Evolutionary conservation across 2,888 invertebrate genomes (phyloP).

Genomic region (Antheraea yamamai): DNA sequence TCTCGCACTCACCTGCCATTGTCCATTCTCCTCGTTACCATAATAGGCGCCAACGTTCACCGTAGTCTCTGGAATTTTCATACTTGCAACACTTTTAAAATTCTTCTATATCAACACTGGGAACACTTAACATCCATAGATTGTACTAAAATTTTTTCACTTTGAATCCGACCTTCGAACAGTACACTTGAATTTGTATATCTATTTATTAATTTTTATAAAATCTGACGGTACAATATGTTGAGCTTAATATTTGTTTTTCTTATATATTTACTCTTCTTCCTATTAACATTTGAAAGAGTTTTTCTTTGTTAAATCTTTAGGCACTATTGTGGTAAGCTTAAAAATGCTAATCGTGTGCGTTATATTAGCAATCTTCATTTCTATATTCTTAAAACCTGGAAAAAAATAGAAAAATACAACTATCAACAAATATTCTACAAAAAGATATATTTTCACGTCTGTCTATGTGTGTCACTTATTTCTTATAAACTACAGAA

Average conservation of each 20-base stretch:
- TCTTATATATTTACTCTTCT: slow-evolving; percentile 17
- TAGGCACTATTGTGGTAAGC: slow-evolving; percentile 53
- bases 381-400: slow-evolving; percentile 62
- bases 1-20: slow-evolving; percentile 67
- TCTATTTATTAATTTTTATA: slow-evolving; percentile 3
- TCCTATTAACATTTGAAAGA: slow-evolving; percentile 13
- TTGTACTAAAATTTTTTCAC: slow-evolving; percentile 26
- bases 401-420: slow-evolving; percentile 33
- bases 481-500: too few relatives aligned
- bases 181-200: slow-evolving; percentile 9
- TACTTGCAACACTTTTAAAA: slow-evolving; percentile 50
- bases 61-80: slow-evolving; percentile 77
- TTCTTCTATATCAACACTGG: slow-evolving; percentile 21
- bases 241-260: slow-evolving; percentile 9
- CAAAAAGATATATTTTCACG: too few relatives aligned
- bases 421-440: too few relatives aligned
- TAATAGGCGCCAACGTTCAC: slow-evolving; percentile 74
- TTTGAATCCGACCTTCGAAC: slow-evolving; percentile 21
- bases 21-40: slow-evolving; percentile 72
- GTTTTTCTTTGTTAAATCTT: slow-evolving; percentile 18
- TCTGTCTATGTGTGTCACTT: too few relatives aligned
- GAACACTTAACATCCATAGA: slow-evolving; percentile 37
- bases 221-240: slow-evolving; percentile 23
- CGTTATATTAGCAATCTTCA: slow-evolving; percentile 56
- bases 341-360: slow-evolving; percentile 39